These are phyloP conservation scores for Acropternis orthonyx DNA, from an alignment of 2,797 vertebrate genomes.

Conservation along the genomic window DNA sequence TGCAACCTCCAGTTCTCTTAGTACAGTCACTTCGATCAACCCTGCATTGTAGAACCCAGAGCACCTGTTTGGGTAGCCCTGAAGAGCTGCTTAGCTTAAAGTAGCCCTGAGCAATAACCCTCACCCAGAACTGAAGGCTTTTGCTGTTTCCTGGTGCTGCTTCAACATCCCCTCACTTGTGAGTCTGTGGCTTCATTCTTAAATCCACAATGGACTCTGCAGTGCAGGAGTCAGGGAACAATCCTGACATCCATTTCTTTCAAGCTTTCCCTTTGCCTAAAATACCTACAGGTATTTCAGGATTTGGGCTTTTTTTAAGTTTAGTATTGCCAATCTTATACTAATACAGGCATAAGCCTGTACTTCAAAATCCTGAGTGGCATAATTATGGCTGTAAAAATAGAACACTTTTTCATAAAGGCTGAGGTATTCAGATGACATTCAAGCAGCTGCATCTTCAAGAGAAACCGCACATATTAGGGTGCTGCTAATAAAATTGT, in stretches of 20 bases:
- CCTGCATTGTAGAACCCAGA: not conserved
- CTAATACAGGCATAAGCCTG: slow-evolving; percentile 65
- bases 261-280: slow-evolving; percentile 28
- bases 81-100: not conserved
- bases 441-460: slow-evolving; percentile 69
- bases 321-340: slow-evolving; percentile 41
- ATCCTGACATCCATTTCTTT: not conserved
- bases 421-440: slow-evolving; percentile 70
- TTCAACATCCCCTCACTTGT: not conserved
- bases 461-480: slow-evolving; percentile 54
- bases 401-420: slow-evolving; percentile 68
- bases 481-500: slow-evolving; percentile 52
- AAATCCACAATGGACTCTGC: rapidly evolving
- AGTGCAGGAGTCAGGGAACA: not conserved
- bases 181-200: not conserved
- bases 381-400: slow-evolving; percentile 67
- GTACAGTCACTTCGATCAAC: not conserved
- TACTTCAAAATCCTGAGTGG: slow-evolving; percentile 62
- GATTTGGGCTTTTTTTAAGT: slow-evolving; percentile 52
- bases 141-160: not conserved
- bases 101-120: not conserved
- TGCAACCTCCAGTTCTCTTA: not conserved
- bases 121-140: not conserved
- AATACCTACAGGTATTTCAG: slow-evolving; percentile 59
- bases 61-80: not conserved